phyloP scores from a whole-genome alignment of 1,140 invertebrate genomes.

The Drosophila triauraria region DNA sequence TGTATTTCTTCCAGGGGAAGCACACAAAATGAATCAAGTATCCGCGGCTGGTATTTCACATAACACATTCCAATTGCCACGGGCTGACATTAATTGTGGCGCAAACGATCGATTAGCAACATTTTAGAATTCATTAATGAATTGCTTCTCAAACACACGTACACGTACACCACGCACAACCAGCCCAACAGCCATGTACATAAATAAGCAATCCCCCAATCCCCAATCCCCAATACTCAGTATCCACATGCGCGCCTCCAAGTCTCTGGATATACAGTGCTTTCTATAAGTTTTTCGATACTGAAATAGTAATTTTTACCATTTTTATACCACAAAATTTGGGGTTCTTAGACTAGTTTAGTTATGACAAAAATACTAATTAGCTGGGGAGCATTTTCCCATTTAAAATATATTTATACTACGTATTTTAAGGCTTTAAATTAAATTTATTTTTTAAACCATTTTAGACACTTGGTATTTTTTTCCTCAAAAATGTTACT shows the following conservation, averaged over 20 bases:
- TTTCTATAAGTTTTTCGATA: slow-evolving; percentile 19
- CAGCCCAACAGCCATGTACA: slow-evolving; percentile 64
- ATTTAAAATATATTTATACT: too few relatives aligned
- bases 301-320: background rate
- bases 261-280: slow-evolving; percentile 42
- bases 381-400: too few relatives aligned
- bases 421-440: too few relatives aligned
- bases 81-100: slow-evolving; percentile 80
- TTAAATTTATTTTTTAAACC: too few relatives aligned
- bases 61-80: slow-evolving; percentile 76
- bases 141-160: slow-evolving; percentile 72
- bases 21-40: slow-evolving; percentile 49
- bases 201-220: slow-evolving; percentile 63
- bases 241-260: slow-evolving; percentile 55
- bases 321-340: too few relatives aligned
- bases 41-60: slow-evolving; percentile 47
- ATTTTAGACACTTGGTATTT: too few relatives aligned
- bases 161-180: slow-evolving; percentile 38
- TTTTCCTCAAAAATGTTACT: too few relatives aligned
- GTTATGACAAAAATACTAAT: too few relatives aligned
- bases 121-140: slow-evolving; percentile 83
- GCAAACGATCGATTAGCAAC: slow-evolving; percentile 81
- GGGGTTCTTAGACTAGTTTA: too few relatives aligned
- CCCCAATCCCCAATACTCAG: background rate
- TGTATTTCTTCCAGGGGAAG: background rate